Evolutionary conservation across 2,888 invertebrate species (phyloP).

Genomic region (Pasiphila rectangulata): DNA sequence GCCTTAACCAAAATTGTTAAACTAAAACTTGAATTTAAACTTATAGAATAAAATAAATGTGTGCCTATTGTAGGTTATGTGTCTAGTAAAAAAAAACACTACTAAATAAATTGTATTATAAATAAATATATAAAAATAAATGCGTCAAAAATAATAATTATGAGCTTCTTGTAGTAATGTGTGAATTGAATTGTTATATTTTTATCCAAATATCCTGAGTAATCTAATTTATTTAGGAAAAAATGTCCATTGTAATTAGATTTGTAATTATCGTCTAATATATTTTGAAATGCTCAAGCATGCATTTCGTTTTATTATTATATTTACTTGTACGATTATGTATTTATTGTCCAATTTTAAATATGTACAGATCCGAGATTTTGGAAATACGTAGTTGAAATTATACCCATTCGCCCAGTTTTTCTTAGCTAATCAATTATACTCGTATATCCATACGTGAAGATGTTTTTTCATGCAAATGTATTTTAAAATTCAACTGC

Average conservation of each 20-base stretch:
- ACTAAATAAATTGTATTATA: conserved; percentile 51
- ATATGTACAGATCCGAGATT: too few relatives aligned
- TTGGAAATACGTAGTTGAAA: too few relatives aligned
- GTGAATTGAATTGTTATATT: conserved; percentile 35
- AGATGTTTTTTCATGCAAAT: too few relatives aligned
- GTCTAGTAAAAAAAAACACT: conserved; percentile 58
- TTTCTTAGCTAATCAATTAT: too few relatives aligned
- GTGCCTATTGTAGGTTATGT: conserved; percentile 71
- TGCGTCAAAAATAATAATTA: conserved; percentile 53
- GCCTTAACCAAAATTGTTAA: conserved; percentile 21
- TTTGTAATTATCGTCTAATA: conserved; percentile 23
- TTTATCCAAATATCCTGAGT: conserved; percentile 22
- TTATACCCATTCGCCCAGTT: too few relatives aligned
- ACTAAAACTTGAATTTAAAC: conserved; percentile 23
- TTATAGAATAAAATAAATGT: conserved; percentile 50
- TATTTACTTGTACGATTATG: too few relatives aligned
- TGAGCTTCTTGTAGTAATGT: conserved; percentile 64
- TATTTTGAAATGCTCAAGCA: conserved; percentile 32
- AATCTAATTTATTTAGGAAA: conserved; percentile 18
- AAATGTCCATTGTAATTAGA: conserved; percentile 30
- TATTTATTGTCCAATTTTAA: too few relatives aligned
- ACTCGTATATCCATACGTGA: too few relatives aligned
- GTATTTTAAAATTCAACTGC: too few relatives aligned
- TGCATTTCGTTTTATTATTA: conserved; percentile 14
- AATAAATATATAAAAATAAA: conserved; percentile 48